These are phyloP conservation scores for Apis florea DNA, from an alignment of 1,140 invertebrate genomes.

Conservation along the genomic window DNA sequence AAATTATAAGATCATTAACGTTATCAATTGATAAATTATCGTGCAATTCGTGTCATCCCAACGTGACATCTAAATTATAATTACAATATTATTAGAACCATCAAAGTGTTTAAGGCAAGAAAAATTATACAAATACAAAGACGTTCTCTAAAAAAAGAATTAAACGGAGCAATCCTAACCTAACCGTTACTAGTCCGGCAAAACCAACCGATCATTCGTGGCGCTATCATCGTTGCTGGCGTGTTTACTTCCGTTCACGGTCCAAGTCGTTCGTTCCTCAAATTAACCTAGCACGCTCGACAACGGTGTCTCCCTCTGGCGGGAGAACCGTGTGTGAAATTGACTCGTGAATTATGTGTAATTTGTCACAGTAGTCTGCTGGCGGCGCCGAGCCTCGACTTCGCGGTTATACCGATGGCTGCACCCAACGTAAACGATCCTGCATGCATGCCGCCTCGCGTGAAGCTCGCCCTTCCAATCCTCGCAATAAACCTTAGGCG, in stretches of 20 bases:
- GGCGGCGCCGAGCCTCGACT: slow-evolving; percentile 59
- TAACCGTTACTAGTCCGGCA: neutral
- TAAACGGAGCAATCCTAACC: neutral
- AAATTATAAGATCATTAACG: too few relatives aligned
- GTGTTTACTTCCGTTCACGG: slow-evolving; percentile 48
- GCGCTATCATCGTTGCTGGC: neutral
- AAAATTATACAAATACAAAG: neutral
- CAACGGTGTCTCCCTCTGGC: slow-evolving; percentile 50
- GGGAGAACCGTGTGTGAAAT: slow-evolving; percentile 71
- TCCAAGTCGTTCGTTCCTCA: slow-evolving; percentile 49
- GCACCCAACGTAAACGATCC: slow-evolving; percentile 45
- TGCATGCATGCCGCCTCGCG: slow-evolving; percentile 26
- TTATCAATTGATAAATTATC: too few relatives aligned
- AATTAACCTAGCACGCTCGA: slow-evolving; percentile 53
- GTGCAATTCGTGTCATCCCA: too few relatives aligned
- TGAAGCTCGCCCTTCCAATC: slow-evolving; percentile 27
- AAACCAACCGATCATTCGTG: slow-evolving; percentile 5
- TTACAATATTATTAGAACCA: too few relatives aligned
- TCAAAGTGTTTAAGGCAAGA: too few relatives aligned
- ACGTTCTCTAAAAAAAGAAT: too few relatives aligned
- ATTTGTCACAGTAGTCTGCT: slow-evolving; percentile 69
- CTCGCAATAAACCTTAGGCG: slow-evolving; percentile 27
- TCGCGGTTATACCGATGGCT: slow-evolving; percentile 63
- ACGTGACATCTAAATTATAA: too few relatives aligned
- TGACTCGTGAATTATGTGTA: slow-evolving; percentile 73